Evolutionary conservation across 2,888 invertebrate genomes (phyloP).

Genomic region (Campopleginae sp.): DNA sequence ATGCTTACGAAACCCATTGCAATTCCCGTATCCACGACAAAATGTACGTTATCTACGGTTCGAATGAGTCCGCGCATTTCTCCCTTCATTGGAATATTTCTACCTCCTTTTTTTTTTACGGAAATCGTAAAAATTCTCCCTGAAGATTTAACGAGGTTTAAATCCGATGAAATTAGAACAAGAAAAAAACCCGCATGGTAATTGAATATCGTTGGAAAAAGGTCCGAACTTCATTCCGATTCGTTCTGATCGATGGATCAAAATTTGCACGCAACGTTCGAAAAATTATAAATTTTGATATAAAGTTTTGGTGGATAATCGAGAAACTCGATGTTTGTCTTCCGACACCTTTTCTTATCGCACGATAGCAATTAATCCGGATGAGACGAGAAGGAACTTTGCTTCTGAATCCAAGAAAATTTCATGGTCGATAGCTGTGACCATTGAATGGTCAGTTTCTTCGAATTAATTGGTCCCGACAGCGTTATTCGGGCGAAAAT

Average conservation of each 20-base stretch:
- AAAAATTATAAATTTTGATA: neutral
- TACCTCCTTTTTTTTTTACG: neutral
- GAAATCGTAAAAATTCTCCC: neutral
- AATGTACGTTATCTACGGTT: neutral
- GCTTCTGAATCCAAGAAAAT: slow-evolving; percentile 65
- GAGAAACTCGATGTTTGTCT: neutral
- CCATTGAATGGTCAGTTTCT: slow-evolving; percentile 54
- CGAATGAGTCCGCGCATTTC: neutral
- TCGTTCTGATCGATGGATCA: neutral
- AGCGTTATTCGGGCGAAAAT: neutral
- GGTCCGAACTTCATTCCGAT: neutral
- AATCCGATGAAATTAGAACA: neutral
- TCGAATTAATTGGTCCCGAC: slow-evolving; percentile 58
- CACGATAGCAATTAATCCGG: slow-evolving; percentile 19
- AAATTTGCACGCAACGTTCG: neutral
- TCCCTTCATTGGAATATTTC: neutral
- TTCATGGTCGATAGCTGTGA: slow-evolving; percentile 36
- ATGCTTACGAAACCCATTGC: neutral
- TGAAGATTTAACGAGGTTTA: neutral
- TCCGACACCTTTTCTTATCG: neutral
- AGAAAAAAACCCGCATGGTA: neutral
- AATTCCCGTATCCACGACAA: neutral
- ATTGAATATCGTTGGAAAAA: neutral
- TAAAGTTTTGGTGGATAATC: neutral
- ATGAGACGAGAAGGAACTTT: slow-evolving; percentile 72